A percentile compares a stretch with the other conserved stretches of the same genome.
Conservation (phyloP, 2,888 invertebrate genomes). For the Iselma pallidipennis region DNA sequence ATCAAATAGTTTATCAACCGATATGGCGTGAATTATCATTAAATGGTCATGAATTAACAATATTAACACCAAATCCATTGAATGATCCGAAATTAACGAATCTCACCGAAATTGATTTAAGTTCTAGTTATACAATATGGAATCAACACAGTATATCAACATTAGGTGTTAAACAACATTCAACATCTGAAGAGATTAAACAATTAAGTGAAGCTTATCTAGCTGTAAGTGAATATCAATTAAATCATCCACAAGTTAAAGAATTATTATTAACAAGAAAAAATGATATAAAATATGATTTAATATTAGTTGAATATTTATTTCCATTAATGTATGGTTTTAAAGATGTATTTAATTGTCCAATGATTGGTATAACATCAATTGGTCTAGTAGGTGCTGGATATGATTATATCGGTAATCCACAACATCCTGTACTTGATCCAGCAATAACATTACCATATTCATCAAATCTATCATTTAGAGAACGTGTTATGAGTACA, state of each 20-base stretch:
- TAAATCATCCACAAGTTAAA: slow-evolving; percentile 38
- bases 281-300: slow-evolving; percentile 41
- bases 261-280: slow-evolving; percentile 40
- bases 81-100: slow-evolving; percentile 50
- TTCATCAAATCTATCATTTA: slow-evolving; percentile 37
- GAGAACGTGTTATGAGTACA: slow-evolving; percentile 39
- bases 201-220: slow-evolving; percentile 20
- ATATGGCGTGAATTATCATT: slow-evolving; percentile 55
- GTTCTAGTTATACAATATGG: slow-evolving; percentile 42
- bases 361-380: slow-evolving; percentile 47
- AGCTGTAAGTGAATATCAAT: slow-evolving; percentile 25
- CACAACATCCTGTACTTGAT: slow-evolving; percentile 46
- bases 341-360: slow-evolving; percentile 46
- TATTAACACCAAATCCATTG: slow-evolving; percentile 55
- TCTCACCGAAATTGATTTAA: slow-evolving; percentile 53
- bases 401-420: slow-evolving; percentile 44
- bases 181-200: slow-evolving; percentile 23
- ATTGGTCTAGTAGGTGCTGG: slow-evolving; percentile 35
- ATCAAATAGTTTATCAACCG: slow-evolving; percentile 56
- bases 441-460: slow-evolving; percentile 43
- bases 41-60: slow-evolving; percentile 57
- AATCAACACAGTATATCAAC: slow-evolving; percentile 14
- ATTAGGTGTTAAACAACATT: slow-evolving; percentile 20
- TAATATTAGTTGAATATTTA: slow-evolving; percentile 45
- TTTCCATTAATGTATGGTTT: slow-evolving; percentile 42